Percentiles rank a stretch among this genome's conserved stretches.
Conservation (phyloP, 2,888 invertebrate species). For the Agelastica alni region DNA sequence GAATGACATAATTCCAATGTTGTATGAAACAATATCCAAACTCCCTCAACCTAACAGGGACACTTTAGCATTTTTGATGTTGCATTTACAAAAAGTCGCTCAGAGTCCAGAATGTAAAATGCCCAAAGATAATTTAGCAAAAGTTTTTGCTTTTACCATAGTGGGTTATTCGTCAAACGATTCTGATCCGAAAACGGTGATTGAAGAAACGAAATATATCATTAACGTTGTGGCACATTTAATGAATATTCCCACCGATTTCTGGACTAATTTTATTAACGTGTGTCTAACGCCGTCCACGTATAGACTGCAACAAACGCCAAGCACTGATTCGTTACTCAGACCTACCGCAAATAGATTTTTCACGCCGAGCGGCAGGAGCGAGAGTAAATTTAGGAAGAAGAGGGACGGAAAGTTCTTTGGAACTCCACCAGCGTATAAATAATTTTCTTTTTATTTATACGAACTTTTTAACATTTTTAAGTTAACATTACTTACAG, state of each 20-base stretch:
- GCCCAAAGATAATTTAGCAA: constrained; percentile 86
- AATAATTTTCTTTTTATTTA: constrained; percentile 5
- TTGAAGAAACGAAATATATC: constrained; percentile 68
- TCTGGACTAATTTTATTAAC: constrained; percentile 75
- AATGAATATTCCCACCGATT: constrained; percentile 71
- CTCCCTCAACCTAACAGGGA: constrained; percentile 93
- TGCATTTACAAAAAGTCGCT: constrained; percentile 85
- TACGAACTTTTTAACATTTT: no score
- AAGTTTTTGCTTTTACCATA: constrained; percentile 92
- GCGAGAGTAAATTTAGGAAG: constrained; percentile 18
- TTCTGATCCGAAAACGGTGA: constrained; percentile 72
- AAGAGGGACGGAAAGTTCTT: constrained; percentile 26
- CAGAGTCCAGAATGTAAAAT: constrained; percentile 86
- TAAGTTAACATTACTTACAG: no score
- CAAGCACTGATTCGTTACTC: constrained; percentile 49
- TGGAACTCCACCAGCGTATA: constrained; percentile 28
- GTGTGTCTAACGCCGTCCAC: constrained; percentile 47
- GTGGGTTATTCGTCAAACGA: constrained; percentile 84
- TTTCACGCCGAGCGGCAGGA: constrained; percentile 24
- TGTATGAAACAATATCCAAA: constrained; percentile 78
- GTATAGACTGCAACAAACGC: constrained; percentile 51
- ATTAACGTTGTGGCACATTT: constrained; percentile 62
- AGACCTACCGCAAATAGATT: constrained; percentile 25
- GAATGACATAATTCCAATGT: constrained; percentile 65
- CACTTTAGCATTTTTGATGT: constrained; percentile 88